phyloP scores from a whole-genome alignment of 1,140 invertebrate species.

The Orussus abietinus region DNA sequence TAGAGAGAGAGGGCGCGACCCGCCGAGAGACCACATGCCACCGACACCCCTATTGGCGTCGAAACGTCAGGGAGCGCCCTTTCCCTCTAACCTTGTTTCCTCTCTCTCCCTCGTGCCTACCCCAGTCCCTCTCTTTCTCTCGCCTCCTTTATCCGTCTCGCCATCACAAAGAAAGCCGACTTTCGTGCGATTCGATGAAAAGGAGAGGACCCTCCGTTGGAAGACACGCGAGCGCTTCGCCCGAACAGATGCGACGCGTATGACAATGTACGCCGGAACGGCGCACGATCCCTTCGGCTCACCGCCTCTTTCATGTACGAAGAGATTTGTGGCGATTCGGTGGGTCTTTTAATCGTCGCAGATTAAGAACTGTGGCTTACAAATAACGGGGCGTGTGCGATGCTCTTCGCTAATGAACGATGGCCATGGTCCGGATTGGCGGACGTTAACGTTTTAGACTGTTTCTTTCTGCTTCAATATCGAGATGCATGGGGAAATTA shows the following conservation, averaged over 20 bases:
- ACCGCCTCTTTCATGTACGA: neutral
- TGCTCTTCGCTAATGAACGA: too few relatives aligned
- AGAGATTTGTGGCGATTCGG: too few relatives aligned
- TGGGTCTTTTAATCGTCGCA: too few relatives aligned
- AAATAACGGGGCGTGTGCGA: too few relatives aligned
- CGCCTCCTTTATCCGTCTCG: constrained; percentile 8
- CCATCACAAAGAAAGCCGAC: neutral
- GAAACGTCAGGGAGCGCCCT: constrained; percentile 32
- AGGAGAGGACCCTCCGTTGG: neutral
- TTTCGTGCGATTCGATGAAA: too few relatives aligned
- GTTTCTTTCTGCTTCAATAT: too few relatives aligned
- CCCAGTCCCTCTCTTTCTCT: constrained; percentile 8
- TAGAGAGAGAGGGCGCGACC: constrained; percentile 9
- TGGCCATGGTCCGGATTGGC: too few relatives aligned
- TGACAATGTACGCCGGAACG: neutral
- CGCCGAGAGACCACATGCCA: constrained; percentile 37
- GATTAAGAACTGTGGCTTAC: too few relatives aligned
- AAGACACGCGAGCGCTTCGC: neutral
- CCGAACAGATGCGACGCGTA: neutral
- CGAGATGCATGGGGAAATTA: too few relatives aligned
- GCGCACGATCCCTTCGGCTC: neutral
- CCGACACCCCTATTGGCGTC: constrained; percentile 31
- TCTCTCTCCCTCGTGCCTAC: constrained; percentile 1
- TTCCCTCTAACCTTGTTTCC: neutral
- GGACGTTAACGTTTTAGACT: too few relatives aligned